Evolutionary conservation across 2,797 vertebrate species (phyloP), one percentile per base, ranked within the genome.

Genomic region (Paramormyrops hopkinsi): DNA sequence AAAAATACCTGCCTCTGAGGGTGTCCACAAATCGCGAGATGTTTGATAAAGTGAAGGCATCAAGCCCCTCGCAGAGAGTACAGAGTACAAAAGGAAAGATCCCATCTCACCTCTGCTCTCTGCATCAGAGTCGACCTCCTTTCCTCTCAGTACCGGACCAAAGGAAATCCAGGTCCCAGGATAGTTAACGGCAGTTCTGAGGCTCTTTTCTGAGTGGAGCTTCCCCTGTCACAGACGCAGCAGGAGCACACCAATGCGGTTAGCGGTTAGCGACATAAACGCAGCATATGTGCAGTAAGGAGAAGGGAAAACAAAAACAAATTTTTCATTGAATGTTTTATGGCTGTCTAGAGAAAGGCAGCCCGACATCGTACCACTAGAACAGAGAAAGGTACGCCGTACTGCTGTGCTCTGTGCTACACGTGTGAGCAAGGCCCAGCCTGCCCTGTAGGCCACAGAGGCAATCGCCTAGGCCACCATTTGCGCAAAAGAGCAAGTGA

Each of bases 111-210:
- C 92, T 91, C 91, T 93, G 90, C 93, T 93, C 76, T 93, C 88
- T 0, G 84, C 90, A 89, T 92, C 90, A 56, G 93, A 91, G 48
- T 92, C 93, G 91, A 93, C 92, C 76, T 91, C 93, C 86, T 88
- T 90, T 91, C 92, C 93, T 92, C 94, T 95, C 90, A 95, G 87
- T 92, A 93, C 87, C 48, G 93, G 92, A 90, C 93, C 93, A 89
- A 94, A 94, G 73, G 93, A 94, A 91, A 94, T 94, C 86, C 91
- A 91, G 91, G 95, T 94, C 90, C 90, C 91, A 22, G 92, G 92
- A 93, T 90, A 92, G 90, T 91, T 89, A 87, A 91, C 90, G 89
- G 91, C 86, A 59, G 90, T 88, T 82, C 90, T 87, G 51, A 87
- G 87, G 91, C 82, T 88, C 87, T 93, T 89, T 2, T 7, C 89